A percentile compares a stretch with the other conserved stretches of the same genome.
These are phyloP conservation scores for Torymus tubicola DNA, from an alignment of 2,888 invertebrate species.

Conservation along the genomic window DNA sequence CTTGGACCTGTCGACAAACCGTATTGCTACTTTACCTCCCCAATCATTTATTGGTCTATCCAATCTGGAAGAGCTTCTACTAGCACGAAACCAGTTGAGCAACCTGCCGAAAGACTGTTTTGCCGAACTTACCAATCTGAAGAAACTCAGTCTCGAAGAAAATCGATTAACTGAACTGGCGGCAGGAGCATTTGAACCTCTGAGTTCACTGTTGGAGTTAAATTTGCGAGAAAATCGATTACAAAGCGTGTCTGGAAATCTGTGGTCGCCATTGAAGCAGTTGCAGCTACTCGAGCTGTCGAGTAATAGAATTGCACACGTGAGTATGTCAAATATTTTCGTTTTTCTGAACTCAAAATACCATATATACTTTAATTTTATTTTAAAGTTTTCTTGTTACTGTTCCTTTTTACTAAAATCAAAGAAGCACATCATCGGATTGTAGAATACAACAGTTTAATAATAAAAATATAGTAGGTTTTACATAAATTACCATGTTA, in stretches of 20 bases:
- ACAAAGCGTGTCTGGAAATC: slow-evolving; percentile 79
- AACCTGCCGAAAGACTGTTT: slow-evolving; percentile 80
- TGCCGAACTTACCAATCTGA: slow-evolving; percentile 79
- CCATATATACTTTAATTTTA: not conserved
- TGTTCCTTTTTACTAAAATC: too few relatives aligned
- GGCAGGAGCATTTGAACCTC: slow-evolving; percentile 79
- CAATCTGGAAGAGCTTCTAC: slow-evolving; percentile 83
- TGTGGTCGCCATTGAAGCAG: slow-evolving; percentile 79
- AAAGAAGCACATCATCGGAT: too few relatives aligned
- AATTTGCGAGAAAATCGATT: slow-evolving; percentile 85
- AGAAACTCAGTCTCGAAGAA: slow-evolving; percentile 82
- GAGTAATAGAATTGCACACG: slow-evolving; percentile 81
- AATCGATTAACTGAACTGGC: slow-evolving; percentile 81
- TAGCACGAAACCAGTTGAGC: slow-evolving; percentile 82
- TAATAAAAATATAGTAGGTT: too few relatives aligned
- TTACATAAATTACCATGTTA: too few relatives aligned
- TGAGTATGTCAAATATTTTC: not conserved
- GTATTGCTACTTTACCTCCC: slow-evolving; percentile 82
- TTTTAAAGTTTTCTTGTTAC: not conserved
- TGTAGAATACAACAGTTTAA: too few relatives aligned
- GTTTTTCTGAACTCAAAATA: not conserved
- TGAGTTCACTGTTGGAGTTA: slow-evolving; percentile 81
- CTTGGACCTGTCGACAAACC: slow-evolving; percentile 86
- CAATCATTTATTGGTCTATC: slow-evolving; percentile 80
- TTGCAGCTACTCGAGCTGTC: slow-evolving; percentile 83